A percentile compares a stretch with the other conserved stretches of the same genome.
These are phyloP conservation scores for Hydractinia symbiolongicarpus DNA, from an alignment of 30 jellyfish, hydroid and myxozoan genomes.

Conservation along the genomic window DNA sequence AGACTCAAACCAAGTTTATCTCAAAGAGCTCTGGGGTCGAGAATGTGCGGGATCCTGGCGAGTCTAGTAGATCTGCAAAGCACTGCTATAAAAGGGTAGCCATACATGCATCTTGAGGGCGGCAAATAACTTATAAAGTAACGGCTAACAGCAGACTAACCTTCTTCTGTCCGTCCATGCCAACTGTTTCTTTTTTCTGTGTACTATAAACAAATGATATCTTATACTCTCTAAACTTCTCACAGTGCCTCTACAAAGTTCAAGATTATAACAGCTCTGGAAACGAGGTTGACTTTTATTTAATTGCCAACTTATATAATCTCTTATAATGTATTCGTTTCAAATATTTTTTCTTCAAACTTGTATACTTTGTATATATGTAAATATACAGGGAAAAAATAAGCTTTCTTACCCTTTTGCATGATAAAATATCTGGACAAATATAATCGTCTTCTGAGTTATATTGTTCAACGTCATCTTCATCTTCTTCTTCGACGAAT, in stretches of 20 bases:
- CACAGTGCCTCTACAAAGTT: not conserved
- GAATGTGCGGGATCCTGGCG: too few relatives aligned
- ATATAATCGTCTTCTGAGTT: slow-evolving; percentile 19
- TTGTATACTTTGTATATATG: too few relatives aligned
- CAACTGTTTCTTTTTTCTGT: slow-evolving; percentile 6
- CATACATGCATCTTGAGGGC: too few relatives aligned
- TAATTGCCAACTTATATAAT: not conserved
- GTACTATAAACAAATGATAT: not conserved
- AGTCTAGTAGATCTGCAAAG: too few relatives aligned
- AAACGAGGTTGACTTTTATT: not conserved
- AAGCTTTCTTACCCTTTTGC: slow-evolving; percentile 1
- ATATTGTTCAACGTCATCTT: slow-evolving; percentile 16
- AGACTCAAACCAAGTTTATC: too few relatives aligned
- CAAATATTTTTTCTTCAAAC: not conserved
- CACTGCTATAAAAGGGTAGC: too few relatives aligned
- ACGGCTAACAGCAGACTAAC: not conserved
- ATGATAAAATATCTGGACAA: slow-evolving; percentile 12
- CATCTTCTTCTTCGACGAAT: slow-evolving; percentile 20
- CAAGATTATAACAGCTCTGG: not conserved
- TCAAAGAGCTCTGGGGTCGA: too few relatives aligned
- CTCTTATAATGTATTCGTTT: not conserved
- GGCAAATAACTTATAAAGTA: too few relatives aligned
- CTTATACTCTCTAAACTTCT: not conserved
- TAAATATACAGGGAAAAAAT: too few relatives aligned
- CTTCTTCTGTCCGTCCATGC: slow-evolving; percentile 17